Evolutionary conservation across 2,888 invertebrate genomes (phyloP).

Genomic region (Drosophila siamana): DNA sequence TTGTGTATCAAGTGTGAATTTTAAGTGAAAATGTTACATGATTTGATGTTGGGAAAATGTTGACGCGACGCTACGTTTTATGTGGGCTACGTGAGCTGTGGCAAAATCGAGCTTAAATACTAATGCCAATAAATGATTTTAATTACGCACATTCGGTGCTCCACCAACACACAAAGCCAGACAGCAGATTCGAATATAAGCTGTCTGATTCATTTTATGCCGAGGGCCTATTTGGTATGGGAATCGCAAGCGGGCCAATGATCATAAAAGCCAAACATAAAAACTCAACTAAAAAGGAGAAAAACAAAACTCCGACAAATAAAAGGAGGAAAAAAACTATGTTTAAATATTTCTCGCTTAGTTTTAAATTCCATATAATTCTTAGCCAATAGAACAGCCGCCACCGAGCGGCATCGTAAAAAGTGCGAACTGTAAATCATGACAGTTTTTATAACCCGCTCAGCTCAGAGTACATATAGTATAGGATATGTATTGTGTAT

Average conservation of each 20-base stretch:
- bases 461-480: constrained; percentile 1
- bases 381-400: constrained; percentile 61
- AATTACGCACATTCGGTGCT: constrained; percentile 47
- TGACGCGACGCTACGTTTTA: constrained; percentile 55
- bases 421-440: constrained; percentile 80
- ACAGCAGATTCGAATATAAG: constrained; percentile 13
- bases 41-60: constrained; percentile 55
- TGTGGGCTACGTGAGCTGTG: constrained; percentile 65
- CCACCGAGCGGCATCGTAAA: constrained; percentile 69
- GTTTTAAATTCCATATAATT: constrained; percentile 75
- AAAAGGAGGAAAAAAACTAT: constrained; percentile 50
- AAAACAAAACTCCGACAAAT: constrained; percentile 44
- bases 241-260: constrained; percentile 43
- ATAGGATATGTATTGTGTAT: constrained; percentile 11
- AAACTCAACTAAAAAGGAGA: constrained; percentile 30
- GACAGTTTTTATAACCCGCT: constrained; percentile 75
- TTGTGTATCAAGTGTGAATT: constrained; percentile 79
- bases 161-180: too few relatives aligned
- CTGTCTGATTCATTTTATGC: constrained; percentile 18
- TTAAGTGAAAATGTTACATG: constrained; percentile 74
- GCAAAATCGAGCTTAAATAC: constrained; percentile 59
- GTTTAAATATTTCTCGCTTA: constrained; percentile 76
- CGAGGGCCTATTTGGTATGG: constrained; percentile 36
- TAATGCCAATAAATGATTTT: constrained; percentile 75
- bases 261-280: constrained; percentile 44